Conservation (phyloP, 2,888 invertebrate genomes). For the Tolmerus cingulatus region DNA sequence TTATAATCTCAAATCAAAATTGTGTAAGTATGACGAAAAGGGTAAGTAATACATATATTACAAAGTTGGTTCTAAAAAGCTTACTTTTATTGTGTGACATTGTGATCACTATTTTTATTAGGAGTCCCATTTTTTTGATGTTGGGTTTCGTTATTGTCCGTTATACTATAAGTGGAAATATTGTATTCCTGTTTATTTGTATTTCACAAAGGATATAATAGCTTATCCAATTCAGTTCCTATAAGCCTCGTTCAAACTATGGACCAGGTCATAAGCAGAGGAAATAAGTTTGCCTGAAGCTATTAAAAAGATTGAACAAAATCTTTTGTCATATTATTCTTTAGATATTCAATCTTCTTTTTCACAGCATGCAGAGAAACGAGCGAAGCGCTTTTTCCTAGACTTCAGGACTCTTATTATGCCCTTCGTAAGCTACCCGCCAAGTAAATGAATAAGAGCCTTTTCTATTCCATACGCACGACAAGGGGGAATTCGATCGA, state of each 20-base stretch:
- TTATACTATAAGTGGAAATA: too few relatives aligned
- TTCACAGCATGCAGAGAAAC: background rate
- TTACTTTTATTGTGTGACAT: too few relatives aligned
- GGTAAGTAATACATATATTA: too few relatives aligned
- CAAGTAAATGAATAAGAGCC: background rate
- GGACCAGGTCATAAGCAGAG: background rate
- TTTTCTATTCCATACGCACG: background rate
- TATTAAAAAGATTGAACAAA: background rate
- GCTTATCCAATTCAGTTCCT: too few relatives aligned
- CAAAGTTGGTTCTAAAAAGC: too few relatives aligned
- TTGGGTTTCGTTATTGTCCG: too few relatives aligned
- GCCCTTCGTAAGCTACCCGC: background rate
- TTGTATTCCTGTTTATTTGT: background rate
- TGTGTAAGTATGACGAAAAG: too few relatives aligned
- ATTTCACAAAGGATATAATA: too few relatives aligned
- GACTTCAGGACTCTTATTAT: background rate
- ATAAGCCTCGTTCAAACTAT: background rate
- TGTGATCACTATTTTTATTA: too few relatives aligned
- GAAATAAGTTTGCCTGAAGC: background rate
- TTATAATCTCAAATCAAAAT: too few relatives aligned
- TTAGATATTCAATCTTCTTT: background rate
- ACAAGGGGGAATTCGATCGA: background rate
- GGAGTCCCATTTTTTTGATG: too few relatives aligned
- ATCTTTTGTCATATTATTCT: background rate
- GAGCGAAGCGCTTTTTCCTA: background rate